These are phyloP conservation scores for Crocuta crocuta DNA, from an alignment of 2,113 vertebrate species.

Conservation along the genomic window DNA sequence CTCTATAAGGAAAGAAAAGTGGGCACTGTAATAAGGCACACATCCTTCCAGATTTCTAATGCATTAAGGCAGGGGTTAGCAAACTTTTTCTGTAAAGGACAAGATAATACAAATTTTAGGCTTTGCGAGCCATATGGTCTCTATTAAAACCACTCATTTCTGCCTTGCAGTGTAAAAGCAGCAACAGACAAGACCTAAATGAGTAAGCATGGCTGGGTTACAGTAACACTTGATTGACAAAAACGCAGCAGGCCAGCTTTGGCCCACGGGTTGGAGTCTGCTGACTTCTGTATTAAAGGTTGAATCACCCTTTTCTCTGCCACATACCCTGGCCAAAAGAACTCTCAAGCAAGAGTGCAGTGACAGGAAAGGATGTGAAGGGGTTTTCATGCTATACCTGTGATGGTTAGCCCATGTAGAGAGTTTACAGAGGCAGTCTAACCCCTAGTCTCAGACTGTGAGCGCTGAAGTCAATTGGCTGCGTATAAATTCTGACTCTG, in stretches of 20 bases:
- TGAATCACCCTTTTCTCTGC: neutral
- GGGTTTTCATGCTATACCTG: neutral
- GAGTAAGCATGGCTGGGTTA: neutral
- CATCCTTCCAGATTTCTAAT: constrained; percentile 21
- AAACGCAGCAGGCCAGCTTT: neutral
- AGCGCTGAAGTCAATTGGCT: neutral
- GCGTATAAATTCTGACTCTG: neutral
- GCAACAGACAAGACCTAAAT: neutral
- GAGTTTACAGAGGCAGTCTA: neutral
- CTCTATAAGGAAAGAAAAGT: constrained; percentile 50
- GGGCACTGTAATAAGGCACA: neutral
- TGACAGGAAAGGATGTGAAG: neutral
- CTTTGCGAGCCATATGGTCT: neutral
- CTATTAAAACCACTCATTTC: neutral
- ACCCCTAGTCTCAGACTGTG: neutral
- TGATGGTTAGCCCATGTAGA: neutral
- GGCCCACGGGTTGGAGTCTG: neutral
- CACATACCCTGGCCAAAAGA: neutral
- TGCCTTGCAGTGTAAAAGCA: neutral
- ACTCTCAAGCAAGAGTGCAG: neutral
- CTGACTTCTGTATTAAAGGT: neutral
- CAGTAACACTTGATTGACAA: constrained; percentile 44
- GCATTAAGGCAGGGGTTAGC: neutral
- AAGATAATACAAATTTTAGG: constrained; percentile 19
- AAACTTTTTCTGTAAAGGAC: constrained; percentile 15